Percentiles rank a stretch among this genome's conserved stretches.
phyloP scores from a whole-genome alignment of 1,140 invertebrate genomes.

The Brachionus paranguensis region DNA sequence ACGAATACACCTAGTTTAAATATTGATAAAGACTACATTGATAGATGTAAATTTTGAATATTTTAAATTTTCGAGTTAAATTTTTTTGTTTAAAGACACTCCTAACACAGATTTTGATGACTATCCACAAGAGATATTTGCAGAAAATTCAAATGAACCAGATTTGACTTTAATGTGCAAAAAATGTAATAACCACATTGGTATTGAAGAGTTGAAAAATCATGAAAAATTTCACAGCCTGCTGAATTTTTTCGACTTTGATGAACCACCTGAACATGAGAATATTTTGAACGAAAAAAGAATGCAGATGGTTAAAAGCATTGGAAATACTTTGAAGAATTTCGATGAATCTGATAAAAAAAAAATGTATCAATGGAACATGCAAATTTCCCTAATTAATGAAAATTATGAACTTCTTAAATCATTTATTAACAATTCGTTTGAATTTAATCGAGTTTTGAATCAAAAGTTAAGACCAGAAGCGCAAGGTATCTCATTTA shows the following conservation, averaged over 20 bases:
- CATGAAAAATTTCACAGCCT: slow-evolving; percentile 6
- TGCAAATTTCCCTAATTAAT: neutral
- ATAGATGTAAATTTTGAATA: neutral
- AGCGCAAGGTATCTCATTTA: neutral
- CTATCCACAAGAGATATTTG: slow-evolving; percentile 1
- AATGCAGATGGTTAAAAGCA: neutral
- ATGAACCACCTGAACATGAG: neutral
- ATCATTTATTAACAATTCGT: slow-evolving; percentile 16
- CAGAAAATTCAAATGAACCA: neutral
- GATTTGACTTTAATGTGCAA: slow-evolving; percentile 6
- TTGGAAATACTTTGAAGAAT: neutral
- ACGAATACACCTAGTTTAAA: neutral
- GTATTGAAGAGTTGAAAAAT: neutral
- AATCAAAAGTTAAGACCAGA: neutral
- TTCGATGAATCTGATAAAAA: neutral
- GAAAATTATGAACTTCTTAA: slow-evolving; percentile 29
- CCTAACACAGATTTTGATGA: slow-evolving; percentile 25
- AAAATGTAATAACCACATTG: neutral
- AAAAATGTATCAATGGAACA: neutral
- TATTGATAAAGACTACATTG: slow-evolving; percentile 1
- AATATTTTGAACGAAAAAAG: neutral
- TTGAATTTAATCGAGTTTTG: slow-evolving; percentile 5
- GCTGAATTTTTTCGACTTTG: slow-evolving; percentile 13
- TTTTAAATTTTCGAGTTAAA: neutral
- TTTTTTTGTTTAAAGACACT: neutral